Evolutionary conservation across 2,797 vertebrate species (phyloP).

Genomic region (Xenentodon cancila): DNA sequence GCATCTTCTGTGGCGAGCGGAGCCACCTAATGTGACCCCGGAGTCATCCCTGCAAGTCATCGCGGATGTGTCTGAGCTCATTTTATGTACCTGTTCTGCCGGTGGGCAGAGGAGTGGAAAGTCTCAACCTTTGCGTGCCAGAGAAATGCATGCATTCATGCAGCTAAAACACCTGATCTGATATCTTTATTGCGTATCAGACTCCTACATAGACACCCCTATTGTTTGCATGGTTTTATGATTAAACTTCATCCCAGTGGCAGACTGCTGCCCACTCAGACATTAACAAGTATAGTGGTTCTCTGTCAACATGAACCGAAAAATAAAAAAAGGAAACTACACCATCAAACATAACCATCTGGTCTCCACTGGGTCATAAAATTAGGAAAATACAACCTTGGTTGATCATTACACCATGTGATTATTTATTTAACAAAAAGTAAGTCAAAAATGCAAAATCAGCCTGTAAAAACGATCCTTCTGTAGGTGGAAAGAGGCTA

Average conservation of each 20-base stretch:
- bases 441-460: too few species aligned
- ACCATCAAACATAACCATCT: too few species aligned
- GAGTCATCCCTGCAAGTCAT: not conserved
- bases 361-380: too few species aligned
- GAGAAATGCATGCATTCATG: constrained; percentile 33
- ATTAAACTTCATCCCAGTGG: constrained; percentile 1
- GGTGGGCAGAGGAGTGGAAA: constrained; percentile 25
- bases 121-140: constrained; percentile 50
- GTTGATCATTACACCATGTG: too few species aligned
- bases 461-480: too few species aligned
- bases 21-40: not conserved
- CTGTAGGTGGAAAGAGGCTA: too few species aligned
- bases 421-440: too few species aligned
- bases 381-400: too few species aligned
- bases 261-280: constrained; percentile 4
- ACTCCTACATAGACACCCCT: constrained; percentile 29
- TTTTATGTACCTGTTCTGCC: constrained; percentile 15
- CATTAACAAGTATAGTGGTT: not conserved
- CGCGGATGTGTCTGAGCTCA: not conserved
- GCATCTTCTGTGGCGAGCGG: not conserved
- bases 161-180: constrained; percentile 37
- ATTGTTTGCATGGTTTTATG: constrained; percentile 23
- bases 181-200: constrained; percentile 32
- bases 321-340: constrained; percentile 1
- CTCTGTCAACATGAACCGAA: not conserved